Conservation (phyloP, 2,888 invertebrate genomes). For the Lepidochitona cinerea region DNA sequence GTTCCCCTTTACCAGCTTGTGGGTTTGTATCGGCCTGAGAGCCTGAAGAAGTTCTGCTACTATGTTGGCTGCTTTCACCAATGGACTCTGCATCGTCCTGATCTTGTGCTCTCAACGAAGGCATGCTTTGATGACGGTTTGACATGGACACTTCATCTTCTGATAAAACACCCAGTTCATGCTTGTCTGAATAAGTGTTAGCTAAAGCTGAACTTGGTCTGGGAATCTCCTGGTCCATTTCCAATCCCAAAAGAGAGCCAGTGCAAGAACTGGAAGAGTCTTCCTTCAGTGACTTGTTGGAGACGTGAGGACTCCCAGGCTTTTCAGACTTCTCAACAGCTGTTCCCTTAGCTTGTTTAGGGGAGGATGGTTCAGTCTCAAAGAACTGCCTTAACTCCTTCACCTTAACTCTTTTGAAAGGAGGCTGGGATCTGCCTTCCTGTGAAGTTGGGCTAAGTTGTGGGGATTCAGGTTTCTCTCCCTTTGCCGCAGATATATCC, state of each 20-base stretch:
- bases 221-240: slow-evolving; percentile 29
- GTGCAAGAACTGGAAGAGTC: slow-evolving; percentile 38
- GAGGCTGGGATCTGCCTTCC: slow-evolving; percentile 54
- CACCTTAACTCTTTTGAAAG: slow-evolving; percentile 82
- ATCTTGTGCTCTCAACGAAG: slow-evolving; percentile 77
- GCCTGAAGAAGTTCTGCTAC: slow-evolving; percentile 27
- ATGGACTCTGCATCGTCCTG: slow-evolving; percentile 52
- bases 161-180: slow-evolving; percentile 10
- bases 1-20: slow-evolving; percentile 6
- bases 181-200: slow-evolving; percentile 25
- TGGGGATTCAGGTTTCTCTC: not conserved
- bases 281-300: slow-evolving; percentile 21
- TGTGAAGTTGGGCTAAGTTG: slow-evolving; percentile 24
- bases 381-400: slow-evolving; percentile 92
- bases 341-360: slow-evolving; percentile 75
- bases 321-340: not conserved
- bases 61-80: slow-evolving; percentile 49
- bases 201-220: slow-evolving; percentile 41
- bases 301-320: not conserved
- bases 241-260: slow-evolving; percentile 28
- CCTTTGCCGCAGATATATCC: not conserved
- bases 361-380: slow-evolving; percentile 76
- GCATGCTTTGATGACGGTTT: slow-evolving; percentile 94
- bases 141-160: not conserved
- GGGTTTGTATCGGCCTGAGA: slow-evolving; percentile 20